Conservation (phyloP, 2,797 vertebrate genomes). For the Tamandua tetradactyla region DNA sequence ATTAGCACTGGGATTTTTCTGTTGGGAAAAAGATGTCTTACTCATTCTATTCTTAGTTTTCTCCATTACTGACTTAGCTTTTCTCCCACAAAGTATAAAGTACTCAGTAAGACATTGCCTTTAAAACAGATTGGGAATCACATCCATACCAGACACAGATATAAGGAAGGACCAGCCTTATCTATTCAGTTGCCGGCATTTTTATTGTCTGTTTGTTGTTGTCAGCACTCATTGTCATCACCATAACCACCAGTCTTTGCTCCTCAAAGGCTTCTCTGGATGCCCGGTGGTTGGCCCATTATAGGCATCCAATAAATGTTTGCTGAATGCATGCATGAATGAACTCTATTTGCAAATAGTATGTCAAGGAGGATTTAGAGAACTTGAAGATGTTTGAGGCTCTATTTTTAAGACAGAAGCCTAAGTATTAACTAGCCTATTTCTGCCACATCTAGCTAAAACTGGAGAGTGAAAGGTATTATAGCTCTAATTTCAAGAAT, state of each 20-base stretch:
- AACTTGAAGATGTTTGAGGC: background rate
- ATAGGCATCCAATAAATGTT: background rate
- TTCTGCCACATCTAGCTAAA: background rate
- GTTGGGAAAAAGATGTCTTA: background rate
- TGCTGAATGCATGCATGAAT: background rate
- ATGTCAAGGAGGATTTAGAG: background rate
- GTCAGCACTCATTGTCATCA: background rate
- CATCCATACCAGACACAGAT: background rate
- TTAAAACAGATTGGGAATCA: background rate
- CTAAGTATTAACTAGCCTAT: background rate
- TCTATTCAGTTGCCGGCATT: background rate
- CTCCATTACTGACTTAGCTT: background rate
- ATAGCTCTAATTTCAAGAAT: background rate
- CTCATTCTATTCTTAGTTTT: background rate
- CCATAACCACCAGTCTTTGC: background rate
- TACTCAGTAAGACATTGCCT: no score
- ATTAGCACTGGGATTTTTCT: background rate
- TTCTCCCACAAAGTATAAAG: background rate
- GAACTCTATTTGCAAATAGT: conserved; percentile 5
- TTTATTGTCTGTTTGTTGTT: background rate
- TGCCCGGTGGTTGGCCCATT: background rate
- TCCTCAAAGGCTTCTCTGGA: background rate
- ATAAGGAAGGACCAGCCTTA: background rate
- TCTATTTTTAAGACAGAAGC: conserved; percentile 27
- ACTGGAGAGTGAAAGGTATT: background rate